Conservation (phyloP, 2,797 vertebrate species). For the Ctenosaura bakeri region DNA sequence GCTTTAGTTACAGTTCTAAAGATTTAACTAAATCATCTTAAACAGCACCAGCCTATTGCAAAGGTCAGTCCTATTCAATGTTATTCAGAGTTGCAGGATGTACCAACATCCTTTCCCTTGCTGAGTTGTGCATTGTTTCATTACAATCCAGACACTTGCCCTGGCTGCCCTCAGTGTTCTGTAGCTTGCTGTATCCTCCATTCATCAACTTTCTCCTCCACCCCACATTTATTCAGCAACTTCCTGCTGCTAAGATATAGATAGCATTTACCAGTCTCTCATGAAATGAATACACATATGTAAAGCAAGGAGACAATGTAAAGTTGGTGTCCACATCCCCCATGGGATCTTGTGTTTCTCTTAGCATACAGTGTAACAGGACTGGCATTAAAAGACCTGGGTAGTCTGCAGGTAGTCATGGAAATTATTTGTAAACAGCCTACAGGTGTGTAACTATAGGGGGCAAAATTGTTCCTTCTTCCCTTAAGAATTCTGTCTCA, state of each 20-base stretch:
- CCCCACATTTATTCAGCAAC: not conserved
- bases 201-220: not conserved
- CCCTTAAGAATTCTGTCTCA: too few species aligned
- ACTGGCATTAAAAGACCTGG: not conserved
- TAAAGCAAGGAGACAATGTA: not conserved
- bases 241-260: not conserved
- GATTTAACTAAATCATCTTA: not conserved
- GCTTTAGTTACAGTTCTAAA: not conserved
- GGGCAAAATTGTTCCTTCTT: too few species aligned
- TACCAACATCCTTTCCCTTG: not conserved
- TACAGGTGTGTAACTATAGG: too few species aligned
- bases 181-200: not conserved
- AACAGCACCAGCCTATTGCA: not conserved
- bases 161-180: not conserved
- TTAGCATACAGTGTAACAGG: not conserved
- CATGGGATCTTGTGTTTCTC: not conserved
- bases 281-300: not conserved
- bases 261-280: not conserved
- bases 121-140: not conserved
- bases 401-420: not conserved
- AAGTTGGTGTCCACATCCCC: not conserved
- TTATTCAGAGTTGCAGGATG: not conserved
- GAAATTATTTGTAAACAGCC: not conserved
- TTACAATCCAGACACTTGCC: slow-evolving; percentile 9
- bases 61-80: not conserved